phyloP scores from a whole-genome alignment of 2,888 invertebrate genomes.

The Dorcus parallelipipedus region DNA sequence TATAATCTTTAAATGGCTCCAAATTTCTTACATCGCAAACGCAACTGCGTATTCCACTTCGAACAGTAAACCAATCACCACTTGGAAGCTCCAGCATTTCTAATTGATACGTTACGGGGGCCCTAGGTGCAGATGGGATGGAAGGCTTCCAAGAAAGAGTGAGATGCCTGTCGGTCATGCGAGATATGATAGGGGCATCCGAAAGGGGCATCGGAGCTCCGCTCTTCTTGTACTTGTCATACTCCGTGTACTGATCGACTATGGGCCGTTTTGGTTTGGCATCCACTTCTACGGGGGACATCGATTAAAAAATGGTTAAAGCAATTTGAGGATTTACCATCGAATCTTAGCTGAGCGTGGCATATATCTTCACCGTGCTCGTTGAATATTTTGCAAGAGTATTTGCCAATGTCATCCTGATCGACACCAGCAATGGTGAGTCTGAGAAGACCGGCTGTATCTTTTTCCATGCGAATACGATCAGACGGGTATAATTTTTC shows the following conservation, averaged over 20 bases:
- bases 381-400: conserved; percentile 79
- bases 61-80: conserved; percentile 89
- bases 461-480: conserved; percentile 77
- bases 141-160: conserved; percentile 94
- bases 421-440: conserved; percentile 76
- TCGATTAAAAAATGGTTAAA: too few relatives aligned
- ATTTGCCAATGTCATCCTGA: conserved; percentile 79
- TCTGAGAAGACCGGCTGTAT: conserved; percentile 77
- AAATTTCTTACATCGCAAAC: conserved; percentile 86
- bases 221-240: conserved; percentile 76
- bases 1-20: conserved; percentile 91
- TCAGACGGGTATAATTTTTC: conserved; percentile 77
- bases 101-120: conserved; percentile 90
- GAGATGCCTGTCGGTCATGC: conserved; percentile 85
- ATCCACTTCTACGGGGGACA: conserved; percentile 45
- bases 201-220: conserved; percentile 85
- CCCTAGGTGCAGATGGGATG: conserved; percentile 76
- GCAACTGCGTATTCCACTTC: conserved; percentile 82
- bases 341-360: conserved; percentile 74
- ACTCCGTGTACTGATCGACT: conserved; percentile 78
- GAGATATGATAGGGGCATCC: conserved; percentile 87
- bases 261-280: conserved; percentile 64
- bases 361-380: conserved; percentile 81
- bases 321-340: conserved; percentile 58
- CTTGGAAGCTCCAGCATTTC: conserved; percentile 92